These are phyloP conservation scores for Pithys albifrons DNA, from an alignment of 2,113 vertebrate species.

Conservation along the genomic window DNA sequence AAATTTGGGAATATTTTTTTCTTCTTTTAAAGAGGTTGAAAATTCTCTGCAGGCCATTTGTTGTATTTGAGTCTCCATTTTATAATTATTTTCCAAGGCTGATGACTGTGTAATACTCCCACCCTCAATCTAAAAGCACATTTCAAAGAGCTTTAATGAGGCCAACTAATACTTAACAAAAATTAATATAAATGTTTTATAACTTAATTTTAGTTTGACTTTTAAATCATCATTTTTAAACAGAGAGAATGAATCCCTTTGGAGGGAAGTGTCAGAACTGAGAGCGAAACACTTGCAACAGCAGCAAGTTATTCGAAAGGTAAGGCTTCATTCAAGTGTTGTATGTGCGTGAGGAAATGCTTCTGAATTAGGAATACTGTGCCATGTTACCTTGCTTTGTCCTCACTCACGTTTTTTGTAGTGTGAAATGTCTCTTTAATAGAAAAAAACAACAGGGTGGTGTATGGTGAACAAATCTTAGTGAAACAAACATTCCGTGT, in stretches of 20 bases:
- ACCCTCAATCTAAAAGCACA: not conserved
- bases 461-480: not conserved
- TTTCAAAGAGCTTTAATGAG: not conserved
- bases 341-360: not conserved
- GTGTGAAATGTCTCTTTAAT: not conserved
- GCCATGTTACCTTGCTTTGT: not conserved
- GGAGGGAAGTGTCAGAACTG: conserved; percentile 92
- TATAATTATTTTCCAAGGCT: not conserved
- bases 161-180: not conserved
- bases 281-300: conserved; percentile 92
- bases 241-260: conserved; percentile 95
- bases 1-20: not conserved
- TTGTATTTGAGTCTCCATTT: not conserved
- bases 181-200: not conserved
- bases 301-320: conserved; percentile 94
- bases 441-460: not conserved
- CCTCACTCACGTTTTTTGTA: not conserved
- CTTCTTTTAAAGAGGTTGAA: not conserved
- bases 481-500: not conserved
- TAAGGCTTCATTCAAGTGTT: conserved; percentile 3
- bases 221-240: conserved; percentile 12
- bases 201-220: not conserved
- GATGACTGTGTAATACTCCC: not conserved
- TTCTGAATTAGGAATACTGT: not conserved
- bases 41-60: not conserved